Evolutionary conservation across 2,888 invertebrate genomes (phyloP), one percentile per base, ranked within the genome.

Genomic region (Perdita meconis): DNA sequence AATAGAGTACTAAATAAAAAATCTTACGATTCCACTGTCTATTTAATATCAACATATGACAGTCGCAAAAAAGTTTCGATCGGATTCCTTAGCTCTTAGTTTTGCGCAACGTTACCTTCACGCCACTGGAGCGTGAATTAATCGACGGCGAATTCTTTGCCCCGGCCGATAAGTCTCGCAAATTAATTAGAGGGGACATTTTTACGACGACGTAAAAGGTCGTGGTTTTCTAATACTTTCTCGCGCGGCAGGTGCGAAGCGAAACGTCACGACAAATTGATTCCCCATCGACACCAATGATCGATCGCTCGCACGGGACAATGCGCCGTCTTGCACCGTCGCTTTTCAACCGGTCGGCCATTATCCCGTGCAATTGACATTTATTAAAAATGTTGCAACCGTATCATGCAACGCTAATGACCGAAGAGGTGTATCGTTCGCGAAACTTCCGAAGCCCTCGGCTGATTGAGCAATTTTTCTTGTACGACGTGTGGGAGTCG

Each of bases 211-310:
- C 50, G 60, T 34, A 71, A 65, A 66, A 50, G 65, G 19, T 60
- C 36, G 40, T 16, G 10, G 53, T 30, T 74, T 77, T 77, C 50
- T 56, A 68, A 68, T 74, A 74, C 74, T 69, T 77, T 77, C 74
- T 68, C 74, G 16, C 74, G 16, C 68, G 64, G 47, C 77, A 77
- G 77, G 74, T 74, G 77, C 50, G 34, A 65, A 60, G 77, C 55
- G 74, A 74, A 77, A 74, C 68, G 64, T 64, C 59, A 47, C 53
- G 55, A 42, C 57, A 55, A 74, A 77, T 77, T 77, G 74, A 74
- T 74, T 75, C 56, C 53, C 55, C 64, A 60, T 51, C 34, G n/a
- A 44, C 63, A 59, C 13, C 30, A 75, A 30, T 69, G 68, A 68
- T 77, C 77, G 74, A 75, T 65, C 64, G 55, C 30, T 70, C 42